Evolutionary conservation across 2,888 invertebrate species (phyloP).

Genomic region (Crocallis elinguaria): DNA sequence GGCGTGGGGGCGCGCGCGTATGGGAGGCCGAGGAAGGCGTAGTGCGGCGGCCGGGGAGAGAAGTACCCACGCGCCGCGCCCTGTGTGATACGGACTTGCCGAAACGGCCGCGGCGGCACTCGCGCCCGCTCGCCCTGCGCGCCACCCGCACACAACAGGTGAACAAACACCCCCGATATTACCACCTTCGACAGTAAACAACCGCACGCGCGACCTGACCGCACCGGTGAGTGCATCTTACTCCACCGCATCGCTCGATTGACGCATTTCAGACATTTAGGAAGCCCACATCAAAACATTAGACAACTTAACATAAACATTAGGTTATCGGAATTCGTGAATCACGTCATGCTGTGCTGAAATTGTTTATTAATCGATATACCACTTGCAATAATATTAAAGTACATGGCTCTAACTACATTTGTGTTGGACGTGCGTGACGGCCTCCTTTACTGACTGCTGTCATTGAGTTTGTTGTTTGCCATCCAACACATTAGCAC

Average conservation of each 20-base stretch:
- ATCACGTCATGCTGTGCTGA: slow-evolving; percentile 30
- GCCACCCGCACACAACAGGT: slow-evolving; percentile 8
- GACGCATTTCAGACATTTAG: not conserved
- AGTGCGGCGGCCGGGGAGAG: slow-evolving; percentile 58
- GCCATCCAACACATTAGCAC: slow-evolving; percentile 35
- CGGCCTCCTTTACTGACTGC: slow-evolving; percentile 25
- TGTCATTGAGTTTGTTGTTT: slow-evolving; percentile 31
- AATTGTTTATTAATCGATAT: slow-evolving; percentile 38
- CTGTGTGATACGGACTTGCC: slow-evolving; percentile 64
- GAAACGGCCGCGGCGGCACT: slow-evolving; percentile 44
- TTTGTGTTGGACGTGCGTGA: slow-evolving; percentile 21
- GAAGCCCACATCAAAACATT: slow-evolving; percentile 14
- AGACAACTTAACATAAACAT: slow-evolving; percentile 27
- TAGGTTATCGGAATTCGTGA: slow-evolving; percentile 4
- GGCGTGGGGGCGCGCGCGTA: slow-evolving; percentile 66
- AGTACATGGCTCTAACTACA: slow-evolving; percentile 46
- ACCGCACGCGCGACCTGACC: slow-evolving; percentile 48
- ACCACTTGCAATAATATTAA: slow-evolving; percentile 44
- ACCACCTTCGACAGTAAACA: slow-evolving; percentile 6
- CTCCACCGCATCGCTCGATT: slow-evolving; percentile 6
- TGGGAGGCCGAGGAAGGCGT: slow-evolving; percentile 71
- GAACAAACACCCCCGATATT: slow-evolving; percentile 10
- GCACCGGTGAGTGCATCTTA: slow-evolving; percentile 17
- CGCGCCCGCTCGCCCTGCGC: slow-evolving; percentile 23
- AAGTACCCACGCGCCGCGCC: slow-evolving; percentile 71